A percentile compares a stretch with the other conserved stretches of the same genome.
Conservation (phyloP, 2,113 vertebrate genomes). For the Anolis carolinensis region DNA sequence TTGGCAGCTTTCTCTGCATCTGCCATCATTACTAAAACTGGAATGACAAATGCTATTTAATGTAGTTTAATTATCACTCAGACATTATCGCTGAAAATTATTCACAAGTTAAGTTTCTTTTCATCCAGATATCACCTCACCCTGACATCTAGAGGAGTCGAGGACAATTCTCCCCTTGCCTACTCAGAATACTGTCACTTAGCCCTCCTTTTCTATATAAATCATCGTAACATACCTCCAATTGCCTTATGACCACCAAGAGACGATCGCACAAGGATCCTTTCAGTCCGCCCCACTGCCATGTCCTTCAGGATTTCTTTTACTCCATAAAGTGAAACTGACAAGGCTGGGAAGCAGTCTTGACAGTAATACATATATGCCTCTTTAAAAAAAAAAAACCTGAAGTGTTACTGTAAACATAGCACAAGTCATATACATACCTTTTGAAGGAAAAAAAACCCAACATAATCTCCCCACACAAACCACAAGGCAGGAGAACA, state of each 20-base stretch:
- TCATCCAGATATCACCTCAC: not conserved
- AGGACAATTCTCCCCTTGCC: not conserved
- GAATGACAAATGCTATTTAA: not conserved
- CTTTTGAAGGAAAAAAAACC: not conserved
- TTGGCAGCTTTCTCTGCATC: slow-evolving; percentile 18
- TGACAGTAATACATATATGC: not conserved
- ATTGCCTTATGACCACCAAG: not conserved
- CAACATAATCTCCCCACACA: not conserved
- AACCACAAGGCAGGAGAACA: not conserved
- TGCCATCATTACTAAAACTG: not conserved
- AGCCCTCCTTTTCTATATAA: not conserved
- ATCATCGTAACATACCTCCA: not conserved
- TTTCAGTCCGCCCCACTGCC: not conserved
- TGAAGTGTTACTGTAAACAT: not conserved
- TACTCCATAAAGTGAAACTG: not conserved
- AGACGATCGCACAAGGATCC: not conserved
- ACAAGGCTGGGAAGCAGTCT: not conserved
- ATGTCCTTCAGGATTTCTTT: not conserved
- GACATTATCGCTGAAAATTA: not conserved
- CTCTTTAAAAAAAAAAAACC: not conserved
- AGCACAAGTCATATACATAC: not conserved
- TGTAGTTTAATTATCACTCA: not conserved
- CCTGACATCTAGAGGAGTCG: not conserved
- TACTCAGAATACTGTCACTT: not conserved
- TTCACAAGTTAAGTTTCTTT: not conserved